Evolutionary conservation across 2,888 invertebrate species (phyloP), one percentile per base, ranked within the genome.

Genomic region (Drosophila mercatorum): DNA sequence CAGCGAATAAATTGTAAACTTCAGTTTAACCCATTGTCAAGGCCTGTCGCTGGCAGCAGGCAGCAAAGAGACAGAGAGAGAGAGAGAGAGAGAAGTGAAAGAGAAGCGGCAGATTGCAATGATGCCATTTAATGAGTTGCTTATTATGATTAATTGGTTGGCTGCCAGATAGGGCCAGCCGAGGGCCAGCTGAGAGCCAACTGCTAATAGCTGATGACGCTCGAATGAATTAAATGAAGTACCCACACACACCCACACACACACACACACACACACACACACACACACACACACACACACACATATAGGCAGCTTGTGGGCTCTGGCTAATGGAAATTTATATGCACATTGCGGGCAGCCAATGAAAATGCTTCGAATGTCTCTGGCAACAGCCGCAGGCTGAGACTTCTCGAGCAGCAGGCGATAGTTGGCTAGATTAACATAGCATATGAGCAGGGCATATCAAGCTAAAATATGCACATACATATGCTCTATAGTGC

Each of bases 61-160:
- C 47, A n/a, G 10, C 47, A 31, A 17, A 22, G 44, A 11, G 10
- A 12, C 8, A 11, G 44, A 3, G 11, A 44, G 43, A 5, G 28
- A 8, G 17, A 8, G 5, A 44, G 22, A 22, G 28, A 8, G 26
- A 31, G 34, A 26, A 5, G 11, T 2, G 1, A 7, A 7, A 8
- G 40, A 10, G 26, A 7, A 43, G 26, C 41, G 62, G 44, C 75
- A 77, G 76, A 74, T 79, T 79, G 77, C 75, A 74, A 57, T 79
- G 70, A 79, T 61, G 80, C 67, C 75, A 63, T 79, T 75, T 79
- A 78, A 78, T 78, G 78, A 75, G 71, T 60, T 72, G 78, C 51
- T 75, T 80, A 78, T 78, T 80, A 78, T 78, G 80, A 78, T 79
- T 78, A 78, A 78, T 78, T 78, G 75, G 60, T 34, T 61, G 72